A percentile compares a stretch with the other conserved stretches of the same genome.
phyloP scores from a whole-genome alignment of 2,888 invertebrate species.

The Ganaspis brasiliensis region DNA sequence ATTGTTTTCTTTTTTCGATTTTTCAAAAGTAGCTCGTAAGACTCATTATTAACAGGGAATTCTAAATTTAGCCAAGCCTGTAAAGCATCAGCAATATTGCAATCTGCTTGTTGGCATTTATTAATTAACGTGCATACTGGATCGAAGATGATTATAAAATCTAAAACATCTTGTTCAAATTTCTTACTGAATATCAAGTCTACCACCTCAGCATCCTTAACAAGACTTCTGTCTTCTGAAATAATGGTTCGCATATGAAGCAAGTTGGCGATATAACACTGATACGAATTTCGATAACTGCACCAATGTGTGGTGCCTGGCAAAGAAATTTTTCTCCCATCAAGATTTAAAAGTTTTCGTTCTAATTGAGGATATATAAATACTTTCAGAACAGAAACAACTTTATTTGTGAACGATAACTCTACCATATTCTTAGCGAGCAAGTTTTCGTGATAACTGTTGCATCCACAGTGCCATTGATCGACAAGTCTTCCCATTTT shows the following conservation, averaged over 20 bases:
- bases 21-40: not conserved
- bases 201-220: conserved; percentile 9
- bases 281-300: conserved; percentile 49
- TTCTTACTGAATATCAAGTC: conserved; percentile 1
- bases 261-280: not conserved
- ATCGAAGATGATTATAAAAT: conserved; percentile 14
- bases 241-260: not conserved
- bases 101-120: conserved; percentile 21
- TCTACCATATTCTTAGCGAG: not conserved
- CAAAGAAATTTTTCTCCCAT: conserved; percentile 17
- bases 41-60: not conserved
- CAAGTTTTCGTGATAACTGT: not conserved
- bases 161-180: not conserved
- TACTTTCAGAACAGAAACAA: not conserved
- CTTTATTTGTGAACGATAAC: not conserved
- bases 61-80: conserved; percentile 38
- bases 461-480: not conserved
- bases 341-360: not conserved
- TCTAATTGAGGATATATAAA: not conserved
- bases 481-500: not conserved
- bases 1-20: conserved; percentile 11
- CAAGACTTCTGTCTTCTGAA: not conserved
- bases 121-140: not conserved
- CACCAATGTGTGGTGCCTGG: conserved; percentile 52
- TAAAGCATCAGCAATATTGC: conserved; percentile 6